Conservation (phyloP, 2,797 vertebrate genomes). For the Menidia menidia region DNA sequence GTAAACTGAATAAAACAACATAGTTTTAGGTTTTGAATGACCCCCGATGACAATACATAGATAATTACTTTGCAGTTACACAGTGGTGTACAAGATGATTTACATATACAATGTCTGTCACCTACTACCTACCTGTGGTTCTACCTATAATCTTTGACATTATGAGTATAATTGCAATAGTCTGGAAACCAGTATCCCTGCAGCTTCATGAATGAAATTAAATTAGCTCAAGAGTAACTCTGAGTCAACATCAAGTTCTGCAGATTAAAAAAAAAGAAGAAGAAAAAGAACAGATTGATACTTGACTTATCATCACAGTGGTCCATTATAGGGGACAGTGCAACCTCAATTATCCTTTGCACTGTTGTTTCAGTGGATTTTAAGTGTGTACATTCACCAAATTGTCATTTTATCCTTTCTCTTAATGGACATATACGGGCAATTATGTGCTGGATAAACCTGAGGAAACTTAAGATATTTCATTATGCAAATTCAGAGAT, state of each 20-base stretch:
- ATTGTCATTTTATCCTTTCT: neutral
- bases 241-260: constrained; percentile 58
- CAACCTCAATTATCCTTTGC: neutral
- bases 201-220: constrained; percentile 73
- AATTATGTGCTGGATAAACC: constrained; percentile 1
- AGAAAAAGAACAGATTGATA: neutral
- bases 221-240: constrained; percentile 69
- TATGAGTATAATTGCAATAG: constrained; percentile 48
- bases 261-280: constrained; percentile 27
- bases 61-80: constrained; percentile 40
- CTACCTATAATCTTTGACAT: neutral
- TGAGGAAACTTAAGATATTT: constrained; percentile 15
- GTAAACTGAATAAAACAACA: constrained; percentile 28
- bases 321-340: constrained; percentile 18
- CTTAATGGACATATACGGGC: neutral
- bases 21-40: constrained; percentile 31
- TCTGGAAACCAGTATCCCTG: constrained; percentile 57
- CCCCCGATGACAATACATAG: constrained; percentile 27
- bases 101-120: too few relatives aligned
- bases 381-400: neutral
- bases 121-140: too few relatives aligned
- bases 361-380: constrained; percentile 1
- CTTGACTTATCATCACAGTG: constrained; percentile 29
- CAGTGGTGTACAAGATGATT: neutral
- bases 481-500: neutral